Percentiles rank a stretch among this genome's conserved stretches.
phyloP scores from a whole-genome alignment of 2,113 vertebrate genomes.

The Stigmatopora argus region DNA sequence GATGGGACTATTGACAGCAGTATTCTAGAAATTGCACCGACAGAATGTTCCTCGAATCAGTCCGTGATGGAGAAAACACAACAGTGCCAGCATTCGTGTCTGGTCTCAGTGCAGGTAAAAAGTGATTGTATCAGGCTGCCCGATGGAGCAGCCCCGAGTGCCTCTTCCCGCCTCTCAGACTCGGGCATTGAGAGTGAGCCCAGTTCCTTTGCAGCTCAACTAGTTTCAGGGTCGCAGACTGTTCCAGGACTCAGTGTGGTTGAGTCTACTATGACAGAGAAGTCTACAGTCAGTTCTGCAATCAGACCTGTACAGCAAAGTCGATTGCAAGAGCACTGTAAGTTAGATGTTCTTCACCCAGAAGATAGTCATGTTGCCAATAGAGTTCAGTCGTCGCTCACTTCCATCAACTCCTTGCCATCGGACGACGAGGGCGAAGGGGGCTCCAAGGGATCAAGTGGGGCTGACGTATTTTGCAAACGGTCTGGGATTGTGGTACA shows the following conservation, averaged over 20 bases:
- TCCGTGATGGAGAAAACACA: slow-evolving; percentile 34
- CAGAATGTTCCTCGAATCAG: slow-evolving; percentile 40
- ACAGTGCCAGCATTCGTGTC: slow-evolving; percentile 33
- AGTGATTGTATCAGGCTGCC: slow-evolving; percentile 76
- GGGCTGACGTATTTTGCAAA: slow-evolving; percentile 62
- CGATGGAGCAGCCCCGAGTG: slow-evolving; percentile 68
- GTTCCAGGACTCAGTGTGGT: slow-evolving; percentile 59
- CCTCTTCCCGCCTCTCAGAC: slow-evolving; percentile 91
- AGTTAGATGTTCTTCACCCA: slow-evolving; percentile 74
- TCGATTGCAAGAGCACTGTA: slow-evolving; percentile 68
- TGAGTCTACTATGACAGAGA: slow-evolving; percentile 69
- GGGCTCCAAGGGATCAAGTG: slow-evolving; percentile 73
- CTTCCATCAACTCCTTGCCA: slow-evolving; percentile 95
- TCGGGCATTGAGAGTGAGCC: slow-evolving; percentile 95
- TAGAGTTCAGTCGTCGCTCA: slow-evolving; percentile 92
- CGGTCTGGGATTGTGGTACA: slow-evolving; percentile 76
- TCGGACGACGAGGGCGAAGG: slow-evolving; percentile 90
- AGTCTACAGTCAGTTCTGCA: slow-evolving; percentile 65
- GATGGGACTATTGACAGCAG: slow-evolving; percentile 45
- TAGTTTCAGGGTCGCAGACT: slow-evolving; percentile 68
- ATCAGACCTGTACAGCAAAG: slow-evolving; percentile 73
- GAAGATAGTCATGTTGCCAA: slow-evolving; percentile 87
- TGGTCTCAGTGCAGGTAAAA: slow-evolving; percentile 55
- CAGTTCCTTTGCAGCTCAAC: slow-evolving; percentile 85
- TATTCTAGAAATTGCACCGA: slow-evolving; percentile 51